Percentiles rank a stretch among this genome's conserved stretches.
Conservation (phyloP, 2,797 vertebrate species). For the Pteronotus mesoamericanus region DNA sequence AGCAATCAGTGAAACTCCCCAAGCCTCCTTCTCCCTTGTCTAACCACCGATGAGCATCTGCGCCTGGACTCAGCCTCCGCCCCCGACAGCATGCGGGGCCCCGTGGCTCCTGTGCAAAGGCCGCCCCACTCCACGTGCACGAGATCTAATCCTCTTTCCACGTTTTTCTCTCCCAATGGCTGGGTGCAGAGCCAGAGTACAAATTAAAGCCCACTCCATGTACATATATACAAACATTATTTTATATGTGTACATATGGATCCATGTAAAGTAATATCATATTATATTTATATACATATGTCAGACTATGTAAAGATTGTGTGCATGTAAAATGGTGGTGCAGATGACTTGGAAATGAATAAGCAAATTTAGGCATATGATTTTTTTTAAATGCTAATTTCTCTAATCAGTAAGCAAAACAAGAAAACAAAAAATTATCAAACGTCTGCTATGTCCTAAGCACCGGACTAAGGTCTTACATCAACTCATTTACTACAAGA, state of each 20-base stretch:
- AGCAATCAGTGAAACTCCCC: background rate
- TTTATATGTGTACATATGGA: background rate
- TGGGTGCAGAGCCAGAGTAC: background rate
- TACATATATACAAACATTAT: background rate
- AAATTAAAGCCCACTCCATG: background rate
- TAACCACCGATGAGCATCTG: accelerated
- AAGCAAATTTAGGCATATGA: background rate
- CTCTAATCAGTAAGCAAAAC: background rate
- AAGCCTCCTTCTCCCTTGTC: background rate
- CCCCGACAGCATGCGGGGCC: background rate
- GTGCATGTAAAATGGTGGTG: background rate
- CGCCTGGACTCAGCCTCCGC: background rate
- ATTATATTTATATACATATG: background rate
- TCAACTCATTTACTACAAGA: background rate
- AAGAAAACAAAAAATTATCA: background rate
- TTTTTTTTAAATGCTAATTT: background rate
- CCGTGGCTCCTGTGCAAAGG: background rate
- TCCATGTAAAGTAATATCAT: background rate
- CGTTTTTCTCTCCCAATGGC: background rate
- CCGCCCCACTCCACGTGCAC: accelerated
- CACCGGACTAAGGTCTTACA: background rate
- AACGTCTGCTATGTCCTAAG: background rate
- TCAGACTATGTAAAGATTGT: background rate
- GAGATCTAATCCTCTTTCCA: background rate
- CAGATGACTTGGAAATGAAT: background rate